Percentiles rank a stretch among this genome's conserved stretches.
These are phyloP conservation scores for Drosophila oshimai DNA, from an alignment of 1,140 invertebrate genomes.

Conservation along the genomic window DNA sequence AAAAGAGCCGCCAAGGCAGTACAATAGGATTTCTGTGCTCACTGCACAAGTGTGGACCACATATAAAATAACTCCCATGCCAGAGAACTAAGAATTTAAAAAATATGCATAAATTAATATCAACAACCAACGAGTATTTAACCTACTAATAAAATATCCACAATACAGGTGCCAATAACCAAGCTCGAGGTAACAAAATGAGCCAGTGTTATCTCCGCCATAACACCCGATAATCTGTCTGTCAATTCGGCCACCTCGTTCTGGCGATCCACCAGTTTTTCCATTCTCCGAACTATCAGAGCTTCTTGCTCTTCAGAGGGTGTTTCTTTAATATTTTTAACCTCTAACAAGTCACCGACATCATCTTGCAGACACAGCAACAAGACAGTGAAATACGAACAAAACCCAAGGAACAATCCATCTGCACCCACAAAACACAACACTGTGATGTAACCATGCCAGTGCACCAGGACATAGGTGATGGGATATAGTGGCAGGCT, in stretches of 20 bases:
- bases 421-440: conserved; percentile 64
- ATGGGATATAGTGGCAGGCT: conserved; percentile 68
- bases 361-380: conserved; percentile 54
- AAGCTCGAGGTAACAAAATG: conserved; percentile 74
- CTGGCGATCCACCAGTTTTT: conserved; percentile 56
- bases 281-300: conserved; percentile 26
- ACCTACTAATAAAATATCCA: conserved; percentile 69
- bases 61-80: conserved; percentile 68
- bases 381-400: conserved; percentile 63
- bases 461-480: conserved; percentile 62
- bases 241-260: conserved; percentile 68
- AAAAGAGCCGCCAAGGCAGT: conserved; percentile 65
- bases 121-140: rapidly evolving
- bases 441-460: conserved; percentile 78
- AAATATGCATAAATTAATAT: no score
- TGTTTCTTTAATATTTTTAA: background rate
- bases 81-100: conserved; percentile 52
- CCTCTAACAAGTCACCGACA: conserved; percentile 41
- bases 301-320: conserved; percentile 4
- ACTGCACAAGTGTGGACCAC: conserved; percentile 65
- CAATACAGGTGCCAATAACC: conserved; percentile 73
- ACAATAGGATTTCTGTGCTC: conserved; percentile 56
- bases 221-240: conserved; percentile 53
- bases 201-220: conserved; percentile 64
- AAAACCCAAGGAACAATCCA: conserved; percentile 71